A percentile compares a stretch with the other conserved stretches of the same genome.
Evolutionary conservation across 2,888 invertebrate genomes (phyloP).

Genomic region (Sialis fuliginosa): DNA sequence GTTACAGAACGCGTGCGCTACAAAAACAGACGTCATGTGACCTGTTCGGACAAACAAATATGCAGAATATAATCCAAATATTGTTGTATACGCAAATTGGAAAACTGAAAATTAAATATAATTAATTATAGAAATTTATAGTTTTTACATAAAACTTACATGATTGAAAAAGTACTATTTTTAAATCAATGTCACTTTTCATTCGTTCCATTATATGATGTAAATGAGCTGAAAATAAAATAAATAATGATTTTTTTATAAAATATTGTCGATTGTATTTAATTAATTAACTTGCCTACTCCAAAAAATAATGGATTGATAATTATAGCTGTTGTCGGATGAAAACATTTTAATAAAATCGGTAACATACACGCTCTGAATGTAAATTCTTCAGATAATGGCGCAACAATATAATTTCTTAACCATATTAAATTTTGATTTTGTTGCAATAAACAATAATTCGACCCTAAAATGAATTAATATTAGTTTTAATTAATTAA

Average conservation of each 20-base stretch:
- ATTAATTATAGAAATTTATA: slow-evolving; percentile 8
- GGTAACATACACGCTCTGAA: slow-evolving; percentile 93
- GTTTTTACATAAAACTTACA: slow-evolving; percentile 33
- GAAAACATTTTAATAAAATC: slow-evolving; percentile 64
- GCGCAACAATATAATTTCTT: slow-evolving; percentile 78
- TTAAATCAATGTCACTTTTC: slow-evolving; percentile 47
- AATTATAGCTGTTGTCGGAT: slow-evolving; percentile 56
- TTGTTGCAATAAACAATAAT: slow-evolving; percentile 1
- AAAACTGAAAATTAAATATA: slow-evolving; percentile 38
- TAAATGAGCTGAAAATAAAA: slow-evolving; percentile 56
- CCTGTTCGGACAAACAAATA: slow-evolving; percentile 80
- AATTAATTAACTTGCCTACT: slow-evolving; percentile 40
- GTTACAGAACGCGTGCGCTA: slow-evolving; percentile 90
- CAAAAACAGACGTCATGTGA: slow-evolving; percentile 71
- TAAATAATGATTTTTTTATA: neutral
- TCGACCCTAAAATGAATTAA: neutral
- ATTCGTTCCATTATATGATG: slow-evolving; percentile 78
- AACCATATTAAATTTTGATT: slow-evolving; percentile 61
- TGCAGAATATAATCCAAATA: slow-evolving; percentile 92
- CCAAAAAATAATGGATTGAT: slow-evolving; percentile 85
- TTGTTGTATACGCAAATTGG: slow-evolving; percentile 77
- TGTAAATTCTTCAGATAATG: slow-evolving; percentile 88
- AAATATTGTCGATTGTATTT: neutral
- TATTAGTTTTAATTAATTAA: neutral
- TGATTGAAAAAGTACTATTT: slow-evolving; percentile 50